Conservation (phyloP, 2,888 invertebrate species). For the Patella caerulea region DNA sequence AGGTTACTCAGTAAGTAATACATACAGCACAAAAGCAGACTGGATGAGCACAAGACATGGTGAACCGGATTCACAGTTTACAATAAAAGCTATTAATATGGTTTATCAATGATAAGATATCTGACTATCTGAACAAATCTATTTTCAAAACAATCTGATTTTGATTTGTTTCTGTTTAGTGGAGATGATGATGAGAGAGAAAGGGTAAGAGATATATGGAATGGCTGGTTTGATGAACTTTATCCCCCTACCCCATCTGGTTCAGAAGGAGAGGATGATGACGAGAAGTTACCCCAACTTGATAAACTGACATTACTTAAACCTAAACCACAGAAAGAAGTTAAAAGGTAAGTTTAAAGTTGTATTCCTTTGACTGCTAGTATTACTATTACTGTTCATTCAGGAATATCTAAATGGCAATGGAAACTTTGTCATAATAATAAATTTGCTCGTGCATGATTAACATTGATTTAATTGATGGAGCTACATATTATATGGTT, state of each 20-base stretch:
- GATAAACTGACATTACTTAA: conserved; percentile 6
- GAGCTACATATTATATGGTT: too few species aligned
- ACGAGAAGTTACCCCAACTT: conserved; percentile 7
- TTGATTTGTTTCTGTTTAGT: conserved; percentile 34
- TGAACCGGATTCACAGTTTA: background rate
- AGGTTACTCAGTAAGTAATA: too few species aligned
- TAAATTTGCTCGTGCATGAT: too few species aligned
- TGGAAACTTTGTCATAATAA: too few species aligned
- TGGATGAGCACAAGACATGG: background rate
- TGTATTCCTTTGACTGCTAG: too few species aligned
- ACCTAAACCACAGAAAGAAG: conserved; percentile 1
- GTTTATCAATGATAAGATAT: background rate
- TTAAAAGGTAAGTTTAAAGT: background rate
- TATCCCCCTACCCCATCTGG: conserved; percentile 66
- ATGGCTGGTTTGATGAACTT: conserved; percentile 70
- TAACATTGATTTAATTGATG: too few species aligned
- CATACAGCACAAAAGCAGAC: background rate
- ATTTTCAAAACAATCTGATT: background rate
- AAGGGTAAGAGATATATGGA: conserved; percentile 70
- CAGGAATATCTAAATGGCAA: too few species aligned
- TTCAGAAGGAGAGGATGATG: conserved; percentile 58
- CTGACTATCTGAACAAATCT: background rate
- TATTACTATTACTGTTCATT: too few species aligned
- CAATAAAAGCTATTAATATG: background rate
- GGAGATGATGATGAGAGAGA: conserved; percentile 58